Base-by-base conservation (phyloP, 2,797 vertebrate genomes). In the Falco columbarius region DNA sequence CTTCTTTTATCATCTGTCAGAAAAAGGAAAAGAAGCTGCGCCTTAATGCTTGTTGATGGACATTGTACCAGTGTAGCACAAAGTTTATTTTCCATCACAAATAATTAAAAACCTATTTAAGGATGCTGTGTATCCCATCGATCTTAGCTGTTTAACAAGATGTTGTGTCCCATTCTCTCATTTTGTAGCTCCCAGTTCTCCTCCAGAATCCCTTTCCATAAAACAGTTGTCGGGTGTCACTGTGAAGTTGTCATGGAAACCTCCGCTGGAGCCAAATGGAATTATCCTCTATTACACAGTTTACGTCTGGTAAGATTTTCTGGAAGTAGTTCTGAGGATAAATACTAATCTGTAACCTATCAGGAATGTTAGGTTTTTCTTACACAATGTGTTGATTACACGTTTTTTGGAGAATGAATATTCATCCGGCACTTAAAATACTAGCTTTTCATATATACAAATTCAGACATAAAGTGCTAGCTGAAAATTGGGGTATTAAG, bases 201-300 rank as follows among this genome's bases (percentile, higher is more conserved):
- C 99, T 96, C 99, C 99, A 90, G 98, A 98, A 98, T 98, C 98
- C 68, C 98, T 99, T 85, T 98, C 84, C 3, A 97, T 99, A 96
- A 98, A 98, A 98, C 99, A 99, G 98, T 98, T 99, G 98, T 99
- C 99, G 96, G 99, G 99, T 98, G 98, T 98, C 97, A 98, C 98
- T 82, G 98, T 99, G 90, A 97, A 98, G 98, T 98, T 99, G 98
- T 99, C 99, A 97, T 99, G 99, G 99, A 97, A 98, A 98, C 98
- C 99, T 77, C 99, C 99, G 0, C 81, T 98, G 74, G 98, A 99
- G 97, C 98, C 99, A 98, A 99, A 99, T 98, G 99, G 99, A 98
- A 98, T 99, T 97, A 99, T 99, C 93, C 98, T 99, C 86, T 99
- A 98, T 98, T 99, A 99, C 98, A 97, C 97, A 95, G 98, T 99